phyloP scores from a whole-genome alignment of 1,140 invertebrate species.

The Drosophila erecta region DNA sequence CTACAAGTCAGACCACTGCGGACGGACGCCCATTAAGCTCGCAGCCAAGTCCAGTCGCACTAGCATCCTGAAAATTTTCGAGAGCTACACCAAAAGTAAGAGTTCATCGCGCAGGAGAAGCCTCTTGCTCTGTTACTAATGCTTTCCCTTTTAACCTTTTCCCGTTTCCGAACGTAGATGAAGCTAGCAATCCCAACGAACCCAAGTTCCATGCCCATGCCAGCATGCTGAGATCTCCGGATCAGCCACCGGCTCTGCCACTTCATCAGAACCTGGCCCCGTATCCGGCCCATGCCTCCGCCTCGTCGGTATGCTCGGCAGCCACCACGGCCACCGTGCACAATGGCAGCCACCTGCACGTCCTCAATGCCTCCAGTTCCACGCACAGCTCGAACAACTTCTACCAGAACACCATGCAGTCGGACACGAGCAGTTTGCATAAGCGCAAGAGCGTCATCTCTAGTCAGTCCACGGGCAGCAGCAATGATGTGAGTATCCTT shows the following conservation, averaged over 20 bases:
- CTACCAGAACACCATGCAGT: constrained; percentile 85
- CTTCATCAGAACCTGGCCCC: constrained; percentile 74
- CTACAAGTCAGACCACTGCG: constrained; percentile 95
- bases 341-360: constrained; percentile 75
- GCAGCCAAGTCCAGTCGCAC: constrained; percentile 86
- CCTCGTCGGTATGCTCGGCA: constrained; percentile 75
- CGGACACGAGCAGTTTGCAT: constrained; percentile 83
- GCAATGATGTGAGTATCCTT: constrained; percentile 78
- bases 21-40: constrained; percentile 87
- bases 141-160: constrained; percentile 13
- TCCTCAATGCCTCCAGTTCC: constrained; percentile 82
- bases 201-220: constrained; percentile 81
- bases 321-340: constrained; percentile 79
- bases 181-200: constrained; percentile 82
- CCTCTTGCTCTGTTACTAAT: constrained; percentile 65
- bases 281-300: constrained; percentile 76
- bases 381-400: constrained; percentile 84
- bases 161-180: constrained; percentile 54
- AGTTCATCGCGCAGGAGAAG: constrained; percentile 36
- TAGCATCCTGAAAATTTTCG: constrained; percentile 83
- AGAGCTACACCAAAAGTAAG: constrained; percentile 84
- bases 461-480: constrained; percentile 85
- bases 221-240: constrained; percentile 81
- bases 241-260: constrained; percentile 78
- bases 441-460: constrained; percentile 85